Percentiles rank a stretch among this genome's conserved stretches.
Conservation (phyloP, 2,888 invertebrate genomes). For the Troglohyphantes excavatus region DNA sequence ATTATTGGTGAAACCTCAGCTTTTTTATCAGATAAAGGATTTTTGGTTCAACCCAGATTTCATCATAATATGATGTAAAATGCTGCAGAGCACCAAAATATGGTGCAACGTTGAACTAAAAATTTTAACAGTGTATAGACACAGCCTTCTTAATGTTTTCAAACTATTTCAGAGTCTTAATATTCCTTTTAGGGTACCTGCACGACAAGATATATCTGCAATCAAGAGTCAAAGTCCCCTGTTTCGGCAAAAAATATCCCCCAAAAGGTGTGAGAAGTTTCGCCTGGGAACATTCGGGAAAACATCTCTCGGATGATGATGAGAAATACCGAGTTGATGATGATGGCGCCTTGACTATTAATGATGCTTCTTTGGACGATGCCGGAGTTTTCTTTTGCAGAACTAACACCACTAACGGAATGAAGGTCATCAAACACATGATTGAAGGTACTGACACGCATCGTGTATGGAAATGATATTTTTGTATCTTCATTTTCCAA, state of each 20-base stretch:
- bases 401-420: neutral
- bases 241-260: neutral
- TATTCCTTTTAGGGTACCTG: slow-evolving; percentile 18
- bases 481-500: neutral
- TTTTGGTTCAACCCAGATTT: too few relatives aligned
- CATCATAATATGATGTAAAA: too few relatives aligned
- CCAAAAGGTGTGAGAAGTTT: neutral
- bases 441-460: neutral
- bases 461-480: neutral
- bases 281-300: slow-evolving; percentile 22
- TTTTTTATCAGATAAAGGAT: too few relatives aligned
- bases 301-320: neutral
- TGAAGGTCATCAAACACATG: slow-evolving; percentile 8
- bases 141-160: too few relatives aligned
- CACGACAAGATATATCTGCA: slow-evolving; percentile 35
- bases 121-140: too few relatives aligned
- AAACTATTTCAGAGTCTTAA: neutral
- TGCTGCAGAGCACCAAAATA: too few relatives aligned
- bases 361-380: slow-evolving; percentile 11
- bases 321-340: neutral
- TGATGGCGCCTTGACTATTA: slow-evolving; percentile 27
- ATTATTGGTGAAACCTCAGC: too few relatives aligned
- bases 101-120: too few relatives aligned
- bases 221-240: slow-evolving; percentile 34
- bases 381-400: slow-evolving; percentile 21